Conservation (phyloP, 2,797 vertebrate genomes). For the Peromyscus nudipes region DNA sequence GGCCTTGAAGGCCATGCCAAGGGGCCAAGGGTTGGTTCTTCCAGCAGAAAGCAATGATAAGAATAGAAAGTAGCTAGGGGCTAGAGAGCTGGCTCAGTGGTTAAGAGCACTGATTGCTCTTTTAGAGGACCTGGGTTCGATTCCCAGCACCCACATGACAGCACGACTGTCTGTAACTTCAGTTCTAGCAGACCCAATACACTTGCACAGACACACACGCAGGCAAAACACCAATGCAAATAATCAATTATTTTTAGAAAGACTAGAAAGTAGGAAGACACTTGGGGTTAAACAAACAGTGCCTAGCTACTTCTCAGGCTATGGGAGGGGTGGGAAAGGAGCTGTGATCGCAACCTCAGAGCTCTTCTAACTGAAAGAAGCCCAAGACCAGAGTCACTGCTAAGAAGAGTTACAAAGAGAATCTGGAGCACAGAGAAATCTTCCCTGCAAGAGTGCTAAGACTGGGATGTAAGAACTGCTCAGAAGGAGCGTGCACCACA, state of each 20-base stretch:
- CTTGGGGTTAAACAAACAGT: not conserved
- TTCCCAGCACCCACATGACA: not conserved
- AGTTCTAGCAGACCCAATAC: not conserved
- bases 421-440: not conserved
- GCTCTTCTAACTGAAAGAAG: not conserved
- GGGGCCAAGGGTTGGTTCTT: not conserved
- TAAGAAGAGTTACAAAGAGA: not conserved
- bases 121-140: not conserved
- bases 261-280: not conserved
- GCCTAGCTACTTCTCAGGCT: too few relatives aligned
- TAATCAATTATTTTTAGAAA: not conserved
- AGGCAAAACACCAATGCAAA: not conserved
- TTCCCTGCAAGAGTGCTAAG: not conserved
- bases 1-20: not conserved
- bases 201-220: not conserved
- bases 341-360: not conserved
- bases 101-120: not conserved
- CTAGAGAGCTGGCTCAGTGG: not conserved
- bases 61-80: not conserved
- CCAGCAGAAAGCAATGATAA: not conserved
- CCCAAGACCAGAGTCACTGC: not conserved
- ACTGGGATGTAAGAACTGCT: too few relatives aligned
- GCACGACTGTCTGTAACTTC: not conserved
- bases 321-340: too few relatives aligned
- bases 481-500: rapidly evolving